phyloP scores from a whole-genome alignment of 2,113 vertebrate genomes.

The Syngnathus scovelli region DNA sequence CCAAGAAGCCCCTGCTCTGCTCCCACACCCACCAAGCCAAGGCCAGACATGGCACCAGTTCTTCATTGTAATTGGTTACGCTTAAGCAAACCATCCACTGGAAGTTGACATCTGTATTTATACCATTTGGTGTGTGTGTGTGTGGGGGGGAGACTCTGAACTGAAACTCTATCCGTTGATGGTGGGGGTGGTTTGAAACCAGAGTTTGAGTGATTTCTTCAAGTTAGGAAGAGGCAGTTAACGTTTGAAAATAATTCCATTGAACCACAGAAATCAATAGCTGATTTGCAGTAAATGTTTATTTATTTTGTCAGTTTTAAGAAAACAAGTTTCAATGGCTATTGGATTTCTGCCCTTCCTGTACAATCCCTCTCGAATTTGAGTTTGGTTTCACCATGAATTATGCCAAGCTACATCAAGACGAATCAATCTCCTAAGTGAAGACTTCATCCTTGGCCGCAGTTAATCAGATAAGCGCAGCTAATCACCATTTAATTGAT shows the following conservation, averaged over 20 bases:
- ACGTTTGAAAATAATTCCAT: no score
- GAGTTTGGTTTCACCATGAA: conserved; percentile 23
- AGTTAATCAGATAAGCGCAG: conserved; percentile 64
- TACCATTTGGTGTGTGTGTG: no score
- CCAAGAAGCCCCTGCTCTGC: conserved; percentile 31
- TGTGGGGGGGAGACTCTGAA: no score
- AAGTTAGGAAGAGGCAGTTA: no score
- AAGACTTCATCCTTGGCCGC: conserved; percentile 37
- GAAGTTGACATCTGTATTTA: conserved; percentile 59
- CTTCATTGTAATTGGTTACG: background rate
- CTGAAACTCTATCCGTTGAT: no score
- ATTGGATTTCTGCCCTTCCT: conserved; percentile 17
- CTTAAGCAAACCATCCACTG: conserved; percentile 39
- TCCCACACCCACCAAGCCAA: conserved; percentile 43
- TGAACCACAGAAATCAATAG: no score
- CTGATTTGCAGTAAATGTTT: no score
- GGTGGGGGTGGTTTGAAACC: no score
- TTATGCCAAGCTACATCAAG: conserved; percentile 24
- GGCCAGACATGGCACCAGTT: conserved; percentile 46
- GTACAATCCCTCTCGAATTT: conserved; percentile 18
- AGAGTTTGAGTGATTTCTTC: no score
- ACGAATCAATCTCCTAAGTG: conserved; percentile 50
- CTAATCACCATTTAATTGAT: conserved; percentile 58
- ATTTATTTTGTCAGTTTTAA: background rate
- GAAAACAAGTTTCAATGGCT: conserved; percentile 30